Conservation (phyloP, 2,888 invertebrate genomes). For the Euplagia quadripunctaria region DNA sequence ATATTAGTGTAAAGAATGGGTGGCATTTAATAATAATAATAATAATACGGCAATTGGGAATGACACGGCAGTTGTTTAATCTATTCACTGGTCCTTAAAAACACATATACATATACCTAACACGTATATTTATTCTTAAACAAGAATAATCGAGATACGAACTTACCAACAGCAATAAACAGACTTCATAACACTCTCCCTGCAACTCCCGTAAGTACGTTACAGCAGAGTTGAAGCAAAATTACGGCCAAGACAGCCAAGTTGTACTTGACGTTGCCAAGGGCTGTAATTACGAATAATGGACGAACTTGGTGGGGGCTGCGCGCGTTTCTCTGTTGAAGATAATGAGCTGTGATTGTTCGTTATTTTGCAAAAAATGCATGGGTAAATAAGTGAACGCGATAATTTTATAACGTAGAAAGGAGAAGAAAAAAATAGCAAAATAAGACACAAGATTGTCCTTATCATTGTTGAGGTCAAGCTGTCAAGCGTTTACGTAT, state of each 20-base stretch:
- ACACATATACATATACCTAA: background rate
- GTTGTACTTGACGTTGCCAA: conserved; percentile 24
- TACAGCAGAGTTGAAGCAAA: conserved; percentile 16
- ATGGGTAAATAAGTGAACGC: background rate
- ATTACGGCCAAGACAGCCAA: conserved; percentile 24
- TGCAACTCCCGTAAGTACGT: conserved; percentile 35
- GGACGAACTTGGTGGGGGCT: conserved; percentile 36
- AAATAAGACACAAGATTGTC: background rate
- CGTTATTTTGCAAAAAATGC: conserved; percentile 14
- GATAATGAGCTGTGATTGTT: conserved; percentile 44
- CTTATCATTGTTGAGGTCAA: background rate
- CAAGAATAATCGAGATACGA: background rate
- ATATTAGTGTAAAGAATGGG: no score
- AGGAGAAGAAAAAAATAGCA: background rate
- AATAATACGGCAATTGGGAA: no score
- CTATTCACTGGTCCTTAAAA: background rate
- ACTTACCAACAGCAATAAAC: conserved; percentile 11
- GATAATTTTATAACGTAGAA: background rate
- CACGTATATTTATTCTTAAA: background rate
- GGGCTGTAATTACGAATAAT: conserved; percentile 50
- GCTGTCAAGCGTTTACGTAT: no score
- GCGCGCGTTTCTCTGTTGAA: conserved; percentile 23
- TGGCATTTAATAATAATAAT: no score
- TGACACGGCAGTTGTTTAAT: no score
- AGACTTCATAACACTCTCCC: conserved; percentile 26